Evolutionary conservation across 2,113 vertebrate species (phyloP), one percentile per base, ranked within the genome.

Genomic region (Dasyornis broadbenti): DNA sequence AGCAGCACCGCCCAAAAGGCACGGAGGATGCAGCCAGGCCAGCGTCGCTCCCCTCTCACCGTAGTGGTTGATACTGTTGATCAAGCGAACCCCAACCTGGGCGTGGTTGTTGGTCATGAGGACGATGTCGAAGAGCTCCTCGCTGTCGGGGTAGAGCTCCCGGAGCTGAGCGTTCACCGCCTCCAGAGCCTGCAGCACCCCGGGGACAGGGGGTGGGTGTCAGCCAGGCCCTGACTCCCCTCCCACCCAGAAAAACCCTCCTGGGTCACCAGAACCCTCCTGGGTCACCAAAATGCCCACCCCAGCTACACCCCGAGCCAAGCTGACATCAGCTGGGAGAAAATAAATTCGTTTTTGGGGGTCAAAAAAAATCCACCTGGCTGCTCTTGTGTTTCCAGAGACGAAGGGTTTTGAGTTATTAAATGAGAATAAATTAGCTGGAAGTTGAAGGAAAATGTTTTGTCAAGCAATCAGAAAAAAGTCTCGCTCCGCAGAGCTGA

Each of bases 61-160:
- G 4, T 99, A 98, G 94, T 99, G 98, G 85, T 99, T 99, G 98
- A 99, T 99, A 94, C 98, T 99, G 96, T 99, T 99, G 98, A 99
- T 99, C 95, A 99, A 96, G 52, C 99, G 98, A 13, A 99, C 98
- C 19, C 99, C 99, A 3, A 99, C 99, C 60, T 99, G 98, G 20
- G 99, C 99, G 1, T 99, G 99, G 90, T 99, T 99, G 98, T 99
- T 99, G 93, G 99, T 99, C 97, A 99, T 98, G 47, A 99, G 99
- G 89, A 99, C 99, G 1, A 99, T 98, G 92, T 99, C 99, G 8
- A 99, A 99, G 65, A 99, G 94, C 91, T 99, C 99, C 91, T 99
- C 99, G 0, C 98, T 99, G 19, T 99, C 98, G 0, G 99, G 99
- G 94, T 99, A 99, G 60, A 99, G 98, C 86, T 98, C 97, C 2